phyloP scores from a whole-genome alignment of 23 tunicate genomes.

The Styela plicata region DNA sequence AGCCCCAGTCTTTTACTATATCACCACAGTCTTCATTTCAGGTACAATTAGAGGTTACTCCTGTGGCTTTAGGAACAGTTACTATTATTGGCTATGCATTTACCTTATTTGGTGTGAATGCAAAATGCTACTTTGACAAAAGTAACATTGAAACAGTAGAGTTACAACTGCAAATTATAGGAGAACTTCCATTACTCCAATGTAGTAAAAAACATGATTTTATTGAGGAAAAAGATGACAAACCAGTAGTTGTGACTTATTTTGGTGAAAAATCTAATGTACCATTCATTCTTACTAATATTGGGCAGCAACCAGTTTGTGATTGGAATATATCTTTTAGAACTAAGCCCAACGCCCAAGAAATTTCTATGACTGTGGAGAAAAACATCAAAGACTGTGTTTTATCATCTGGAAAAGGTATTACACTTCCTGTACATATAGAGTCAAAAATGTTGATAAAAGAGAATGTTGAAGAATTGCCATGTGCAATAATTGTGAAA shows the following conservation, averaged over 20 bases:
- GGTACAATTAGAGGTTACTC: slow-evolving; percentile 35
- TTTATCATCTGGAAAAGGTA: background rate
- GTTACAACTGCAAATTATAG: slow-evolving; percentile 49
- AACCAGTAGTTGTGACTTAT: background rate
- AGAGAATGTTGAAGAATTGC: background rate
- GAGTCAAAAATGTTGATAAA: background rate
- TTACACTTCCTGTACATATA: slow-evolving; percentile 1
- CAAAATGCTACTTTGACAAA: slow-evolving; percentile 42
- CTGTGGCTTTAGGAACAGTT: slow-evolving; percentile 29
- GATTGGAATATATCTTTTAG: slow-evolving; percentile 3
- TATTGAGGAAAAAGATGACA: background rate
- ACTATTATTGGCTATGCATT: slow-evolving; percentile 56
- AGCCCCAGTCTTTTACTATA: slow-evolving; percentile 34
- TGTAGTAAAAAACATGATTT: background rate
- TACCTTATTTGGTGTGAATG: slow-evolving; percentile 40
- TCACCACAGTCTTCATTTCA: slow-evolving; percentile 31
- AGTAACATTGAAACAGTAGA: slow-evolving; percentile 47
- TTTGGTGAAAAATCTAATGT: slow-evolving; percentile 7
- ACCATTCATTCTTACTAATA: slow-evolving; percentile 10
- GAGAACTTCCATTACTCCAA: slow-evolving; percentile 52
- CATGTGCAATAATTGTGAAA: background rate
- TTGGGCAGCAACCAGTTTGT: background rate
- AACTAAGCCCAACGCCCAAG: background rate
- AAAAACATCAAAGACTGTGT: background rate
- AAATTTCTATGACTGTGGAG: background rate